Conservation (phyloP, 2,888 invertebrate genomes). For the Drosophila merina region DNA sequence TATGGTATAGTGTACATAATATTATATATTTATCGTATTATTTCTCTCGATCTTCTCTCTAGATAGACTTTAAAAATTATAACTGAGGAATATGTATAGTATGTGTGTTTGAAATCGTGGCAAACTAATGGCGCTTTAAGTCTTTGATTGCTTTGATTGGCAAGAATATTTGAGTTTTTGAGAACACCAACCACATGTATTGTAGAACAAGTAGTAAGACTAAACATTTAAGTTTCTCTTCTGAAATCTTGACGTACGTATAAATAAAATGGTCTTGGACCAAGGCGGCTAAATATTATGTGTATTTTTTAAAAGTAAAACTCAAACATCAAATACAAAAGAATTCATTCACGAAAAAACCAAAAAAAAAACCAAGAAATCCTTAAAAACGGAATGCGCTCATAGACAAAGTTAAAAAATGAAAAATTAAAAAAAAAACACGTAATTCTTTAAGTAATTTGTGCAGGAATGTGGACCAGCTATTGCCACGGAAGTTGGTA, state of each 20-base stretch:
- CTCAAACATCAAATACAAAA: conserved; percentile 37
- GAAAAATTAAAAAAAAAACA: conserved; percentile 8
- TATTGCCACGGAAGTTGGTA: conserved; percentile 30
- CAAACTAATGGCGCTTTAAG: conserved; percentile 68
- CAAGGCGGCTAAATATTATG: conserved; percentile 41
- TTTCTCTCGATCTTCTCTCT: not conserved
- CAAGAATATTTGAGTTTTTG: conserved; percentile 67
- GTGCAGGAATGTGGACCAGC: conserved; percentile 73
- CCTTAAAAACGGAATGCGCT: conserved; percentile 63
- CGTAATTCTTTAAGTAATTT: conserved; percentile 64
- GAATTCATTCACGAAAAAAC: conserved; percentile 12
- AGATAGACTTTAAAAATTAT: conserved; percentile 28
- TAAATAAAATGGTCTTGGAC: conserved; percentile 66
- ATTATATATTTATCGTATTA: conserved; percentile 18
- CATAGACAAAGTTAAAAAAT: conserved; percentile 25
- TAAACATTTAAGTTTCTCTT: conserved; percentile 30
- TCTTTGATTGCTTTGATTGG: conserved; percentile 72
- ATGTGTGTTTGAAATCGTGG: conserved; percentile 57
- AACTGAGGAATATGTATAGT: conserved; percentile 52
- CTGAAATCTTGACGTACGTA: conserved; percentile 22
- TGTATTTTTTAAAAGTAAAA: conserved; percentile 29
- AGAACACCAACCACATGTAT: conserved; percentile 58
- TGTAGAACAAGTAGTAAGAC: conserved; percentile 7
- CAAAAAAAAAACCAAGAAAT: conserved; percentile 14
- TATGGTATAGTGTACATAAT: conserved; percentile 3